These are phyloP conservation scores for Biston stratarius DNA, from an alignment of 2,888 invertebrate species.

Conservation along the genomic window DNA sequence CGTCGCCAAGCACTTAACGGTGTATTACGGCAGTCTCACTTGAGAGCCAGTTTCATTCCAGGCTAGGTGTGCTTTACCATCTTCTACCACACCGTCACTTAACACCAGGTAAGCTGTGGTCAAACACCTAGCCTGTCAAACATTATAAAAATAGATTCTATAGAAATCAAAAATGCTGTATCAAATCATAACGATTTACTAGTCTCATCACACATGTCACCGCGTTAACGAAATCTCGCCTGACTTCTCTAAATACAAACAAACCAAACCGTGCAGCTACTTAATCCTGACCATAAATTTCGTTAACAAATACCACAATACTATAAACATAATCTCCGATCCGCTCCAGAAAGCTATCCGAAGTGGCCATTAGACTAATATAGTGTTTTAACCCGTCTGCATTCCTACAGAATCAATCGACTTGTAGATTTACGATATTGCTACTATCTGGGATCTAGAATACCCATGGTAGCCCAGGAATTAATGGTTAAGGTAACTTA, in stretches of 20 bases:
- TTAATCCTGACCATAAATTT: not conserved
- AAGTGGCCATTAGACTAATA: slow-evolving; percentile 24
- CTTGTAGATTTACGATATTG: slow-evolving; percentile 41
- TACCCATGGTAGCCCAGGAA: slow-evolving; percentile 31
- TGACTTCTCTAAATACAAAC: not conserved
- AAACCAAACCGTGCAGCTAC: not conserved
- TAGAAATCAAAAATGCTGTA: too few species aligned
- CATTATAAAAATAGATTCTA: too few species aligned
- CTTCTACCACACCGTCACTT: too few species aligned
- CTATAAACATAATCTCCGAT: slow-evolving; percentile 10
- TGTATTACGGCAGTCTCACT: too few species aligned
- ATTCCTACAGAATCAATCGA: slow-evolving; percentile 49
- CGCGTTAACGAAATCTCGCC: too few species aligned
- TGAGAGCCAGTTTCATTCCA: too few species aligned
- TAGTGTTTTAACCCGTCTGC: slow-evolving; percentile 14
- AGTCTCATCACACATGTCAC: not conserved
- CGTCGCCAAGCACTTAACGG: too few species aligned
- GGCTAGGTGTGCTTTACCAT: too few species aligned
- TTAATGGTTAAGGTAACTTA: slow-evolving; percentile 22
- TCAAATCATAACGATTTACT: too few species aligned
- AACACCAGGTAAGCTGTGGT: too few species aligned
- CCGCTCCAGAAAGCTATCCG: slow-evolving; percentile 16
- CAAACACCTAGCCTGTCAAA: too few species aligned
- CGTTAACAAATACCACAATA: slow-evolving; percentile 11
- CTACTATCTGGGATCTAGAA: slow-evolving; percentile 34